These are phyloP conservation scores for Virgularia gustaviana DNA, from an alignment of 92 coral and sea anemone genomes.

Conservation along the genomic window DNA sequence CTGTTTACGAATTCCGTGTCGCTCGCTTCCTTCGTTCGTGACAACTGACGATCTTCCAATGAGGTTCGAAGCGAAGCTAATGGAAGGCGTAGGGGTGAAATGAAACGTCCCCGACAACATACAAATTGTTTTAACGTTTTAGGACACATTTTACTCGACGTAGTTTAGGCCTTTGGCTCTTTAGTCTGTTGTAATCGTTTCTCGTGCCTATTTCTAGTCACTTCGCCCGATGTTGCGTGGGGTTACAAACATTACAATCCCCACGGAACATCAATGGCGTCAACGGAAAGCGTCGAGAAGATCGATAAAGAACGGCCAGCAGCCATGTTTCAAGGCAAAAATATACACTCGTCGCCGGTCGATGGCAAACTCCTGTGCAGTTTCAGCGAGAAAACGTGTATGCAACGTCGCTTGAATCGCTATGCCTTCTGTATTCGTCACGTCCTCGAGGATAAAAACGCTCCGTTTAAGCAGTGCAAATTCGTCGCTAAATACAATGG, in stretches of 20 bases:
- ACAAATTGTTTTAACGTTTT: no score
- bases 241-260: slow-evolving; percentile 21
- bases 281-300: slow-evolving; percentile 51
- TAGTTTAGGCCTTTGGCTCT: no score
- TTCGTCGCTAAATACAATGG: slow-evolving; percentile 99
- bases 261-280: slow-evolving; percentile 25
- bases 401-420: slow-evolving; percentile 98
- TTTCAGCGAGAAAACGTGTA: slow-evolving; percentile 98
- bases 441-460: slow-evolving; percentile 95
- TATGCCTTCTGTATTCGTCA: slow-evolving; percentile 99
- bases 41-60: slow-evolving; percentile 9
- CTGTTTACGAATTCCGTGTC: slow-evolving; percentile 6
- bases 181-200: no score
- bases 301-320: slow-evolving; percentile 68
- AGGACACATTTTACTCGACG: no score
- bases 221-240: slow-evolving; percentile 31
- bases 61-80: background rate
- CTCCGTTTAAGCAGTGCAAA: slow-evolving; percentile 99
- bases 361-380: slow-evolving; percentile 98
- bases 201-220: slow-evolving; percentile 20
- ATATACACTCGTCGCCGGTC: slow-evolving; percentile 97
- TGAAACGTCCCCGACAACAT: no score
- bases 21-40: slow-evolving; percentile 36
- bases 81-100: no score
- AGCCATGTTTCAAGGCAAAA: slow-evolving; percentile 96